These are phyloP conservation scores for Laticauda laticaudata DNA, from an alignment of 2,113 vertebrate species.

Conservation along the genomic window DNA sequence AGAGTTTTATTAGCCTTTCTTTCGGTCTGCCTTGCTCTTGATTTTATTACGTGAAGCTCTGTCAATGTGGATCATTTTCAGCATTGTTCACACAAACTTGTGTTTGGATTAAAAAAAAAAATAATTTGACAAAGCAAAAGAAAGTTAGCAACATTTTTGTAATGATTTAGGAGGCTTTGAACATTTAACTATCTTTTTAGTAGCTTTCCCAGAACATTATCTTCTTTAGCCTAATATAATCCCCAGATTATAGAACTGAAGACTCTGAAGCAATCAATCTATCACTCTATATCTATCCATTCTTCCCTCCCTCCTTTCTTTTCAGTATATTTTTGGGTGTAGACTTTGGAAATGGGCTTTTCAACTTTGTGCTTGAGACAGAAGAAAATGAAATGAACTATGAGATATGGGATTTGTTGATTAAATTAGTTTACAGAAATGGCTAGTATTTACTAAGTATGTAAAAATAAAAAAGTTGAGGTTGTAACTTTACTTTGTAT, in stretches of 20 bases:
- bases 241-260: background rate
- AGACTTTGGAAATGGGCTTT: background rate
- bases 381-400: background rate
- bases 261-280: background rate
- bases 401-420: background rate
- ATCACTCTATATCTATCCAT: background rate
- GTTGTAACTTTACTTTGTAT: background rate
- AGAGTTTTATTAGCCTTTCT: background rate
- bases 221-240: background rate
- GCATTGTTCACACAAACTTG: background rate
- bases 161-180: background rate
- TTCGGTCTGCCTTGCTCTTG: background rate
- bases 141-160: background rate
- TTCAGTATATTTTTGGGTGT: background rate
- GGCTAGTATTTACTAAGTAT: background rate
- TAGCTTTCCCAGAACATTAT: background rate
- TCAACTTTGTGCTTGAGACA: background rate
- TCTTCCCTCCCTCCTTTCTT: background rate
- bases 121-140: background rate
- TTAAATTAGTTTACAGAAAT: background rate
- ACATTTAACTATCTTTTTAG: background rate
- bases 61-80: background rate
- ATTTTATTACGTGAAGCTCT: background rate
- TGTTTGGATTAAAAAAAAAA: background rate
- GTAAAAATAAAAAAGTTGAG: background rate